Percentiles rank a stretch among this genome's conserved stretches.
These are phyloP conservation scores for Slavum lentiscoides DNA, from an alignment of 2,888 invertebrate genomes.

Conservation along the genomic window DNA sequence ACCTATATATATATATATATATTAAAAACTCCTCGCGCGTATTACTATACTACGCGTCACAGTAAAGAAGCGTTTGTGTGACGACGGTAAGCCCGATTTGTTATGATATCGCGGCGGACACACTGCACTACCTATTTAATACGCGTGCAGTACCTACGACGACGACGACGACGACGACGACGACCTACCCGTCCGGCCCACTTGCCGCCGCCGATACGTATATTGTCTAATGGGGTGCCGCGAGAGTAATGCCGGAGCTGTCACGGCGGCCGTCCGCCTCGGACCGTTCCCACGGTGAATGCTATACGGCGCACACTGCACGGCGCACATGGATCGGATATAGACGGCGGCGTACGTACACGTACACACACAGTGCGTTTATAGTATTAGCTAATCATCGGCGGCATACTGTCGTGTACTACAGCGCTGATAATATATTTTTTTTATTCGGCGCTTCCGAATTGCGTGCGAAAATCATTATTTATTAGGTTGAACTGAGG, in stretches of 20 bases:
- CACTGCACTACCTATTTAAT: no score
- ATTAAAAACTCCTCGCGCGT: no score
- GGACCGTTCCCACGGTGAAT: conserved; percentile 46
- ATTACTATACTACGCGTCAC: no score
- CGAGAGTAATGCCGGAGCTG: conserved; percentile 25
- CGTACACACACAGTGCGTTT: background rate
- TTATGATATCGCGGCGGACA: background rate
- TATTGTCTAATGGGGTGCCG: no score
- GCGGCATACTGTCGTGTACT: background rate
- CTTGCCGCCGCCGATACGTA: background rate
- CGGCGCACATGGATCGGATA: background rate
- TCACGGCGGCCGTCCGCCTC: conserved; percentile 49
- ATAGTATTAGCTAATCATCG: background rate
- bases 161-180: no score
- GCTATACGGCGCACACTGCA: background rate
- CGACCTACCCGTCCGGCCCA: no score
- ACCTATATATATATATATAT: no score
- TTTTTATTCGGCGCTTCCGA: no score
- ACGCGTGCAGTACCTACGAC: no score
- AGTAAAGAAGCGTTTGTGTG: no score
- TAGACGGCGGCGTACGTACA: background rate
- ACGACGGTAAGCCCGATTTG: conserved; percentile 12
- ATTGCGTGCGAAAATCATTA: no score
- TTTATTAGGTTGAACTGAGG: no score
- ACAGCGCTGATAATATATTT: background rate